These are phyloP conservation scores for Eurois occulta DNA, from an alignment of 2,888 invertebrate species.

Conservation along the genomic window DNA sequence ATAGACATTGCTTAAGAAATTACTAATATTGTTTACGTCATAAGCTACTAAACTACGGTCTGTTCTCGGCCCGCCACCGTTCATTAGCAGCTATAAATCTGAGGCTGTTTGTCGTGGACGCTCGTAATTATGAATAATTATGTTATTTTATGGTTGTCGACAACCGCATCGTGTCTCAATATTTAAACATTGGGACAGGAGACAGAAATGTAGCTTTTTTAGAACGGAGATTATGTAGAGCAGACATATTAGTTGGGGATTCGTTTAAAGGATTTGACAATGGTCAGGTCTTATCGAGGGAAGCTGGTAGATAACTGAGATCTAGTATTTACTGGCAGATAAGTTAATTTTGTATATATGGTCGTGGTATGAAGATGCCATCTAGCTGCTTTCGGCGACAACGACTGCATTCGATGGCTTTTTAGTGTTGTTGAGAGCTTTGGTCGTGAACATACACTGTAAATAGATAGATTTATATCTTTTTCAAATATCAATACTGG, in stretches of 20 bases:
- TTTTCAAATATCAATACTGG: background rate
- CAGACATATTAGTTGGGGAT: background rate
- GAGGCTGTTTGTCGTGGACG: constrained; percentile 82
- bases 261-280: background rate
- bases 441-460: background rate
- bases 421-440: background rate
- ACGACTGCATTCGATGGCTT: background rate
- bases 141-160: constrained; percentile 82
- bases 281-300: background rate
- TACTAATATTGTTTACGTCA: constrained; percentile 58
- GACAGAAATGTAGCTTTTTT: constrained; percentile 72
- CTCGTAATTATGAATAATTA: constrained; percentile 86
- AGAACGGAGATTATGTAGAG: constrained; percentile 2
- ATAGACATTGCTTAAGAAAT: constrained; percentile 38
- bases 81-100: constrained; percentile 83
- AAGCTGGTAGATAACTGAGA: background rate
- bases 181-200: constrained; percentile 72
- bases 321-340: background rate
- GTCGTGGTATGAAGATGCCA: background rate
- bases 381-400: background rate
- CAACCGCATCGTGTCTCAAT: constrained; percentile 79
- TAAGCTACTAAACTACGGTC: constrained; percentile 65
- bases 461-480: background rate
- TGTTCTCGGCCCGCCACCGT: constrained; percentile 71
- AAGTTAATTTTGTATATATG: background rate